phyloP scores from a whole-genome alignment of 2,113 vertebrate species.

The Brachypodius melanocephalos region DNA sequence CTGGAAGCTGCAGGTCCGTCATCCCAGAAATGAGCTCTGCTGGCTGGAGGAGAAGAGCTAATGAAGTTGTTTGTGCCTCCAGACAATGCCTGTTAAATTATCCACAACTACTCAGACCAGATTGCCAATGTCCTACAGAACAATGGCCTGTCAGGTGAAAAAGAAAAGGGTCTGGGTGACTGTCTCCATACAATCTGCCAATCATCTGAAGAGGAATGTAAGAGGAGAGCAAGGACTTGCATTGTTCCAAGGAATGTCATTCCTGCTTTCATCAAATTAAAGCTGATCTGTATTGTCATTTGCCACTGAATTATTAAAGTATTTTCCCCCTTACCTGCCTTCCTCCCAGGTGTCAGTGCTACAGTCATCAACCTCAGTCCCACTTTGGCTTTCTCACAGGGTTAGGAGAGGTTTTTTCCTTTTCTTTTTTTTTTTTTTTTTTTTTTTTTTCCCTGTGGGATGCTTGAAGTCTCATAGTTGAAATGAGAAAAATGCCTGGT shows the following conservation, averaged over 20 bases:
- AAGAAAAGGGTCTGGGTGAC: not conserved
- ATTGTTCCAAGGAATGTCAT: conserved; percentile 45
- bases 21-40: not conserved
- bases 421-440: not conserved
- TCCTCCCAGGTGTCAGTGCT: conserved; percentile 29
- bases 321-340: not conserved
- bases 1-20: not conserved
- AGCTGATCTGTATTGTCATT: conserved; percentile 66
- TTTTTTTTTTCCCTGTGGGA: not conserved
- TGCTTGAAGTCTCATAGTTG: not conserved
- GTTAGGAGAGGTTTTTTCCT: not conserved
- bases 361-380: conserved; percentile 16
- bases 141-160: not conserved
- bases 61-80: not conserved
- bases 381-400: not conserved
- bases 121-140: not conserved
- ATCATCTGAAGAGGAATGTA: not conserved
- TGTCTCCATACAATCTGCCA: not conserved
- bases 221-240: not conserved
- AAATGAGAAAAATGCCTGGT: conserved; percentile 17
- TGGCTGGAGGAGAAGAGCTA: not conserved
- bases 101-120: not conserved
- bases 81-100: not conserved
- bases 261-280: conserved; percentile 67
- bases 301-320: conserved; percentile 51